phyloP scores from a whole-genome alignment of 1,140 invertebrate genomes.

The Drosophila sproati region DNA sequence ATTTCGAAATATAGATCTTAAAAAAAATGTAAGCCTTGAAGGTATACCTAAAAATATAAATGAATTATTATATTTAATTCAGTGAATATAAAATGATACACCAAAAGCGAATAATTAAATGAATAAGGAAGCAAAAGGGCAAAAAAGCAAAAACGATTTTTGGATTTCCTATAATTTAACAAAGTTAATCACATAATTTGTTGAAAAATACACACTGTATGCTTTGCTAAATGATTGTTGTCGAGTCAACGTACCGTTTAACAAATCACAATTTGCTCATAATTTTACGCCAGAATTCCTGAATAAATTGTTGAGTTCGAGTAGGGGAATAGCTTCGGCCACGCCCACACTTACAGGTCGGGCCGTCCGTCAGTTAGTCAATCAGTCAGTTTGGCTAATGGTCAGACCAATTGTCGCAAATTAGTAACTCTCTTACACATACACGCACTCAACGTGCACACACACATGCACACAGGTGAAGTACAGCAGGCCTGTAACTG shows the following conservation, averaged over 20 bases:
- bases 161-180: conserved; percentile 16
- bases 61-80: no score
- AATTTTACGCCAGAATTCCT: conserved; percentile 71
- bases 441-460: conserved; percentile 1
- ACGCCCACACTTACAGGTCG: conserved; percentile 58
- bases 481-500: conserved; percentile 31
- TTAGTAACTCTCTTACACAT: conserved; percentile 50
- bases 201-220: conserved; percentile 11
- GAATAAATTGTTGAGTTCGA: conserved; percentile 57
- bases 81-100: no score
- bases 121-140: not conserved
- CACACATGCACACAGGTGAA: conserved; percentile 10
- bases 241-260: conserved; percentile 21
- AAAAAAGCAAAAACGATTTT: conserved; percentile 3
- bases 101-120: no score
- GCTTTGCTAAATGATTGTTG: conserved; percentile 38
- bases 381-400: conserved; percentile 55
- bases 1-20: no score
- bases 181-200: conserved; percentile 38
- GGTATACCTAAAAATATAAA: no score
- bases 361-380: conserved; percentile 21
- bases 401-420: conserved; percentile 76
- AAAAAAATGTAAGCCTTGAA: no score
- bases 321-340: conserved; percentile 40
- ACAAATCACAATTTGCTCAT: conserved; percentile 32